phyloP scores from a whole-genome alignment of 2,113 vertebrate genomes.

The Cathartes aura region DNA sequence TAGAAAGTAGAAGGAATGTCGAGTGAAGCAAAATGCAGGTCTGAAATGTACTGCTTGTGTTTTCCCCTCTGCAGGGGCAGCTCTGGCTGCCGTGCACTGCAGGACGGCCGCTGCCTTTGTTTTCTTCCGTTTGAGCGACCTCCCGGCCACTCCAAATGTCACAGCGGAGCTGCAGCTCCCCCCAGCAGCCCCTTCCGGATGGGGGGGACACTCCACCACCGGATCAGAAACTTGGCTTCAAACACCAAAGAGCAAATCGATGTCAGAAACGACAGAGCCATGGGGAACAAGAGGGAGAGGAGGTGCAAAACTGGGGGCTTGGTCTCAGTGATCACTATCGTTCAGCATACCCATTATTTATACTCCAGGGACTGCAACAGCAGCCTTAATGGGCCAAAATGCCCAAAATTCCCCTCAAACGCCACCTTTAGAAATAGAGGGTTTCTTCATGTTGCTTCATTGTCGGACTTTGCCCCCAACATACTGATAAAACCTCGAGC shows the following conservation, averaged over 20 bases:
- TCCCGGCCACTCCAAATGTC: constrained; percentile 15
- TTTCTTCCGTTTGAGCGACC: neutral
- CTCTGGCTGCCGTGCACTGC: neutral
- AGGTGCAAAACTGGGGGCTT: neutral
- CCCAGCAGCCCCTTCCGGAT: neutral
- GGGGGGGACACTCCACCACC: neutral
- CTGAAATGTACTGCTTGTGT: neutral
- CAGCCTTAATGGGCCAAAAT: neutral
- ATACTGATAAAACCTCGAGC: neutral
- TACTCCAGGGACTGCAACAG: neutral
- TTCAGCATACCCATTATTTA: neutral
- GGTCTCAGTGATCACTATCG: fast-evolving
- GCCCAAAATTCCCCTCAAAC: neutral
- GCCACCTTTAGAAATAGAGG: neutral
- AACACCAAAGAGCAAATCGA: neutral
- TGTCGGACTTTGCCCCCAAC: fast-evolving
- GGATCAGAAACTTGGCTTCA: neutral
- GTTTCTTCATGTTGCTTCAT: neutral
- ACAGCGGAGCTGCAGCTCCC: neutral
- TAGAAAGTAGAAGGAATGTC: neutral
- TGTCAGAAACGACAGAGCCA: neutral
- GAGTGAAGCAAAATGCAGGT: neutral
- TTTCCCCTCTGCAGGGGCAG: neutral
- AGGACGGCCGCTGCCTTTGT: neutral
- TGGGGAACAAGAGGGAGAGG: neutral